A percentile compares a stretch with the other conserved stretches of the same genome.
Conservation (phyloP, 23 tunicate genomes). For the Halocynthia aurantium region DNA sequence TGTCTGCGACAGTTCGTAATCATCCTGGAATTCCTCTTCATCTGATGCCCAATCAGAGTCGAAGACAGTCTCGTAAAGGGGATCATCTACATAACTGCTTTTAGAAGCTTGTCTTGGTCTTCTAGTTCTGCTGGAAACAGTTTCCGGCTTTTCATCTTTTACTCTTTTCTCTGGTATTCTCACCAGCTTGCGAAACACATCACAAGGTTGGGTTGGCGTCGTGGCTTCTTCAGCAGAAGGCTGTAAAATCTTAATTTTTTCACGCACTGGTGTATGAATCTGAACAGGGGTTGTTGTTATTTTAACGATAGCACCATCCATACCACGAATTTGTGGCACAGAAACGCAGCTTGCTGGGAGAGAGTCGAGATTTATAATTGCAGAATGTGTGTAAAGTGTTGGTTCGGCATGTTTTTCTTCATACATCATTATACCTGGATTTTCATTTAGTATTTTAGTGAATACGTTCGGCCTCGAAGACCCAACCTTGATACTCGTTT, state of each 20-base stretch:
- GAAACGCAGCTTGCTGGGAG: background rate
- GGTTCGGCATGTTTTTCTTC: background rate
- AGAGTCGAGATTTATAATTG: conserved; percentile 16
- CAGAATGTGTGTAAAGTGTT: conserved; percentile 4
- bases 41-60: conserved; percentile 33
- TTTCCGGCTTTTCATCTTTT: background rate
- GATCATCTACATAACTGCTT: conserved; percentile 34
- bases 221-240: background rate
- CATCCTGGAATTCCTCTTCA: background rate
- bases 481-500: background rate
- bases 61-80: conserved; percentile 35
- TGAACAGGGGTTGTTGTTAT: conserved; percentile 9
- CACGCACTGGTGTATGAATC: background rate
- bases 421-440: conserved; percentile 12
- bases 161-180: conserved; percentile 1
- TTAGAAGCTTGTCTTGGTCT: conserved; percentile 38
- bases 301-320: conserved; percentile 6
- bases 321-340: background rate
- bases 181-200: background rate
- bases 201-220: background rate
- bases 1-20: background rate
- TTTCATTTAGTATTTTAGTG: conserved; percentile 15
- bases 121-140: conserved; percentile 18
- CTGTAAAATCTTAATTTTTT: background rate
- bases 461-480: conserved; percentile 13